Percentiles rank a stretch among this genome's conserved stretches.
Conservation (phyloP, 2,797 vertebrate genomes). For the Spea hammondii region DNA sequence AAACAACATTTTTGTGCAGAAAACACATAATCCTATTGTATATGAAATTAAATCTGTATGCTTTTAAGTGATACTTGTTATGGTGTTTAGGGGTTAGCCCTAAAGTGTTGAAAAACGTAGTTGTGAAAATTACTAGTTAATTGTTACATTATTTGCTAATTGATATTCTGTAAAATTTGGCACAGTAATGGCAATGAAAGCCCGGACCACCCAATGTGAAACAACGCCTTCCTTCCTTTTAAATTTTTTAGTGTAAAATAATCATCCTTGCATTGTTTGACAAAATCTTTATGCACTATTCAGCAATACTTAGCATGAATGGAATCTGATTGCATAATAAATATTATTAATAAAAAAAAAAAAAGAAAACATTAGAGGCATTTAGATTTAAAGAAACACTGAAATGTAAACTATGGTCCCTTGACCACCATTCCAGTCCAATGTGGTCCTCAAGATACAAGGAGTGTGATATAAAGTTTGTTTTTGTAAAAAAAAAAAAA, state of each 20-base stretch:
- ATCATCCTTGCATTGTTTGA: background rate
- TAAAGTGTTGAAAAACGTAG: background rate
- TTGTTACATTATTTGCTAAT: conserved; percentile 31
- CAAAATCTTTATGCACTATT: too few relatives aligned
- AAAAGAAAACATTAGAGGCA: too few relatives aligned
- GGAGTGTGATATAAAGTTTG: too few relatives aligned
- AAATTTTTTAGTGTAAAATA: conserved; percentile 9
- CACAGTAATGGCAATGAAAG: conserved; percentile 8
- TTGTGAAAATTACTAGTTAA: conserved; percentile 18
- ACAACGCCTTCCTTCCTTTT: conserved; percentile 23
- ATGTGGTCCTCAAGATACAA: too few relatives aligned
- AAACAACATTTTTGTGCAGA: conserved; percentile 18
- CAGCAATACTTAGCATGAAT: too few relatives aligned
- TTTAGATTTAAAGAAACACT: too few relatives aligned
- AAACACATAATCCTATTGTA: conserved; percentile 17
- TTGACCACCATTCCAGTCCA: too few relatives aligned
- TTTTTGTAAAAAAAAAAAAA: too few relatives aligned
- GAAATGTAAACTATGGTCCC: too few relatives aligned
- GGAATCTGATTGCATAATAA: too few relatives aligned
- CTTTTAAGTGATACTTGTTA: conserved; percentile 20
- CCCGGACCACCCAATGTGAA: conserved; percentile 10
- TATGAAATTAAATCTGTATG: conserved; percentile 38
- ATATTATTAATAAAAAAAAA: too few relatives aligned
- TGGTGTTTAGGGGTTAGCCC: conserved; percentile 1
- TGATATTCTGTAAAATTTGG: conserved; percentile 12